phyloP scores from a whole-genome alignment of 2,113 vertebrate species.

The Rhombomys opimus region DNA sequence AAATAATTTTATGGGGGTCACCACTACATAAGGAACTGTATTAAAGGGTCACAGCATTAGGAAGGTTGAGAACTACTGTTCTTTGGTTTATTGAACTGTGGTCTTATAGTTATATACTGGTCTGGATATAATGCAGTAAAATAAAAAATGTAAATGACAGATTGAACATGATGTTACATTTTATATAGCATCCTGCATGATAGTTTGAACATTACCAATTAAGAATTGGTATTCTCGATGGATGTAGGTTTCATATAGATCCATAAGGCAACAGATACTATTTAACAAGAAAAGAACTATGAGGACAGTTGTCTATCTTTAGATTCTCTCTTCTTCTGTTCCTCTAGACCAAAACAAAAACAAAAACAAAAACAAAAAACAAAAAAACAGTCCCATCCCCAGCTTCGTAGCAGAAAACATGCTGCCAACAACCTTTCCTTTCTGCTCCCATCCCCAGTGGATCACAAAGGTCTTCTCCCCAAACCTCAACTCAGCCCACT shows the following conservation, averaged over 20 bases:
- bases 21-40: background rate
- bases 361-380: no score
- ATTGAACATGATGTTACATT: background rate
- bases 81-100: background rate
- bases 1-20: background rate
- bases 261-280: background rate
- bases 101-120: background rate
- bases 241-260: background rate
- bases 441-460: background rate
- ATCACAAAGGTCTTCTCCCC: background rate
- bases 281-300: background rate
- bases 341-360: background rate
- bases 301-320: background rate
- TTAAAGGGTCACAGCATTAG: background rate
- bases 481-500: background rate
- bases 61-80: background rate
- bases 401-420: background rate
- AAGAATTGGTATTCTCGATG: background rate
- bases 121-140: background rate
- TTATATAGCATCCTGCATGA: background rate
- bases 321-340: background rate
- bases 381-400: background rate
- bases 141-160: background rate
- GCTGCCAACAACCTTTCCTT: background rate
- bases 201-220: conserved; percentile 11